Conservation (phyloP, 2,888 invertebrate genomes). For the Philhelius pedissequus region DNA sequence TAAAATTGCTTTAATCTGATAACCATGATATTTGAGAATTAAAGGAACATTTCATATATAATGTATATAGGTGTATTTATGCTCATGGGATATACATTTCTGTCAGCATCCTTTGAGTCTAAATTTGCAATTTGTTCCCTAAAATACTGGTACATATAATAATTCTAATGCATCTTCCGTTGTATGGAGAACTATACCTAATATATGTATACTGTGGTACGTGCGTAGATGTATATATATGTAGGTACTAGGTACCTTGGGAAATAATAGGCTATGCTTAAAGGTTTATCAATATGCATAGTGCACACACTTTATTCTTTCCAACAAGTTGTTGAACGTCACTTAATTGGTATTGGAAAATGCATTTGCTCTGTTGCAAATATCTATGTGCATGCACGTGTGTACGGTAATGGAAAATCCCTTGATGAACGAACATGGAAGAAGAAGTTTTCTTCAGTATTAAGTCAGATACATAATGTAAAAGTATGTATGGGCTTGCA, state of each 20-base stretch:
- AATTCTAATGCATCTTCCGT: background rate
- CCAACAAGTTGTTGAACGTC: constrained; percentile 57
- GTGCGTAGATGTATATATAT: no score
- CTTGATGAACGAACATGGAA: constrained; percentile 42
- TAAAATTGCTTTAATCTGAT: background rate
- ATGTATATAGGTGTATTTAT: background rate
- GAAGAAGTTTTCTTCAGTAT: background rate
- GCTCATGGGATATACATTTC: background rate
- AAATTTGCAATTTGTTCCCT: background rate
- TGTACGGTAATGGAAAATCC: constrained; percentile 51
- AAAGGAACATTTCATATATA: background rate
- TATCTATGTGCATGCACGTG: constrained; percentile 6
- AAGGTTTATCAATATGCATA: background rate
- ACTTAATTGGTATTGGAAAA: constrained; percentile 59
- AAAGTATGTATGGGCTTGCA: no score
- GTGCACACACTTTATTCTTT: background rate
- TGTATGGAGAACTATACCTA: background rate
- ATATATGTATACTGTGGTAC: no score
- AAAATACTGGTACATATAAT: no score
- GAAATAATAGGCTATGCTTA: background rate
- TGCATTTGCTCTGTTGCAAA: constrained; percentile 16
- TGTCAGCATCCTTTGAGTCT: background rate
- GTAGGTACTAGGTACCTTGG: background rate
- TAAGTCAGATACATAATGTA: no score
- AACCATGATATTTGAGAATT: background rate